These are phyloP conservation scores for Triplophysa rosa DNA, from an alignment of 2,113 vertebrate genomes.

Conservation along the genomic window DNA sequence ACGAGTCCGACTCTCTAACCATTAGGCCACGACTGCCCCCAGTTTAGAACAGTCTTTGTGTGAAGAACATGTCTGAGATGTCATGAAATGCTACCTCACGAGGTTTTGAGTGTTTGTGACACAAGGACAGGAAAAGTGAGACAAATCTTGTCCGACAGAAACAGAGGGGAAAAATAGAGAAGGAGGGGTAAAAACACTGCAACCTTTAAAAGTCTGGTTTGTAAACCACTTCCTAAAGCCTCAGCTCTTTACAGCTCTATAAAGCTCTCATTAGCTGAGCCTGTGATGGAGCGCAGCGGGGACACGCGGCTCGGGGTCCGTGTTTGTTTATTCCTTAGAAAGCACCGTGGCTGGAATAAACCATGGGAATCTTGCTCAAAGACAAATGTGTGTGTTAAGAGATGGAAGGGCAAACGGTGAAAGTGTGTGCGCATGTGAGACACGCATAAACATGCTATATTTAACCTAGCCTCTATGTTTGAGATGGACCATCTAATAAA, in stretches of 20 bases:
- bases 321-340: constrained; percentile 55
- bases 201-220: constrained; percentile 56
- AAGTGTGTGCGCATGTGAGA: constrained; percentile 29
- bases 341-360: constrained; percentile 43
- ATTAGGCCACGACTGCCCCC: too few relatives aligned
- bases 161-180: not conserved
- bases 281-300: constrained; percentile 50
- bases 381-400: not conserved
- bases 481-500: constrained; percentile 51
- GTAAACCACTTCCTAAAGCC: constrained; percentile 62
- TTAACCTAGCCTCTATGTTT: constrained; percentile 28
- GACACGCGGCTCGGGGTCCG: constrained; percentile 44
- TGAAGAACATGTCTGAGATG: too few relatives aligned
- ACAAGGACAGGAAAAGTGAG: not conserved
- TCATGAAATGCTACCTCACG: too few relatives aligned
- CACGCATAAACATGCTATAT: constrained; percentile 27
- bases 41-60: too few relatives aligned
- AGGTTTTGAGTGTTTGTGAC: not conserved
- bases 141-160: not conserved
- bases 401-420: not conserved
- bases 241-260: constrained; percentile 57
- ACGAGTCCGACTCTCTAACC: too few relatives aligned
- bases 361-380: constrained; percentile 34
- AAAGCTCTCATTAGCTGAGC: constrained; percentile 57
- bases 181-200: not conserved